These are phyloP conservation scores for Siniperca obscura DNA, from an alignment of 2,797 vertebrate species.

Conservation along the genomic window DNA sequence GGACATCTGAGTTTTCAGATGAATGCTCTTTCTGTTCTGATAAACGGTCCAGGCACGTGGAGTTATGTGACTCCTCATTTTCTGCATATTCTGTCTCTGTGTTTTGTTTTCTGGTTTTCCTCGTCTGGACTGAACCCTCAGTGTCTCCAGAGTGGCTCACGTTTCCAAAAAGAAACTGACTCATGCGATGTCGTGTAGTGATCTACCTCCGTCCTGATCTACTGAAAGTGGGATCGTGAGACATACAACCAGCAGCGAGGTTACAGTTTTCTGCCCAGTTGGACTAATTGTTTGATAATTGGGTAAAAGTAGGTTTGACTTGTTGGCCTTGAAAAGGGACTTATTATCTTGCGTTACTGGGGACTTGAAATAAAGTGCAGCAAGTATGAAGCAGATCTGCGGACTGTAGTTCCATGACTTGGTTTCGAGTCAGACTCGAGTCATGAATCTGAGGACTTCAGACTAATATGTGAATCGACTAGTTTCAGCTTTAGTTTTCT, in stretches of 20 bases:
- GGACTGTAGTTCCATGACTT: not conserved
- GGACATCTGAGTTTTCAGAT: not conserved
- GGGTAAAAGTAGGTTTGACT: not conserved
- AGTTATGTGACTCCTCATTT: not conserved
- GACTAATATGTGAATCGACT: not conserved
- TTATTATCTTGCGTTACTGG: not conserved
- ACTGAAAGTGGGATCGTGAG: not conserved
- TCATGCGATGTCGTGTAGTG: not conserved
- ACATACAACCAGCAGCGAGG: not conserved
- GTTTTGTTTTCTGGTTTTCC: not conserved
- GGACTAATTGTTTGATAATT: not conserved
- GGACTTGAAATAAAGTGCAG: not conserved
- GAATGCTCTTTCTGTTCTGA: not conserved
- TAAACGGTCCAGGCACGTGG: not conserved
- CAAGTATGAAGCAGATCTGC: not conserved
- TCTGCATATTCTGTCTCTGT: not conserved
- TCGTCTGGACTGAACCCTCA: not conserved
- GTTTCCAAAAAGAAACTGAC: not conserved
- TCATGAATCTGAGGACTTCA: not conserved
- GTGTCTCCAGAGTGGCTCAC: not conserved
- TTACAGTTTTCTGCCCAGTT: too few relatives aligned
- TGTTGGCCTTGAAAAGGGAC: not conserved
- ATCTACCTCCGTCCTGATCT: not conserved
- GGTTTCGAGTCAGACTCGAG: not conserved
- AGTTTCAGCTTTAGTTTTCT: not conserved